Evolutionary conservation across 2,113 vertebrate species (phyloP).

Genomic region (Machaerirhynchus nigripectus): DNA sequence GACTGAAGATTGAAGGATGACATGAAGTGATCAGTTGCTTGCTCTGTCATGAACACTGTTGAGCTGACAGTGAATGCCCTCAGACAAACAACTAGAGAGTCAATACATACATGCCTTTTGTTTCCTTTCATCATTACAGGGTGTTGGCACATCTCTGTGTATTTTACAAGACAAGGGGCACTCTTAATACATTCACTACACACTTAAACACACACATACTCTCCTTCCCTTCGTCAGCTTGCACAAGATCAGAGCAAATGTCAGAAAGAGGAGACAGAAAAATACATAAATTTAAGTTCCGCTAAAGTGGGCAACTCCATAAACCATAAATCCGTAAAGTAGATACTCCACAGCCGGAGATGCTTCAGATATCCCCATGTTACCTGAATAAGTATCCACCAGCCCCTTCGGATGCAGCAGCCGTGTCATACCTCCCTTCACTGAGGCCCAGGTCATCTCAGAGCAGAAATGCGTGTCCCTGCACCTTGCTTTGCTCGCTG

Average conservation of each 20-base stretch:
- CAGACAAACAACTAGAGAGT: not conserved
- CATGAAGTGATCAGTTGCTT: not conserved
- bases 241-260: not conserved
- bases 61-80: not conserved
- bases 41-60: not conserved
- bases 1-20: not conserved
- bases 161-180: not conserved
- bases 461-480: not conserved
- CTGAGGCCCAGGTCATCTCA: not conserved
- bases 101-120: not conserved
- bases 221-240: not conserved
- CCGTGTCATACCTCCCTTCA: fast-evolving
- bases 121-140: not conserved
- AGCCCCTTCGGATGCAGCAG: not conserved
- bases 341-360: not conserved
- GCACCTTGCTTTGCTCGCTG: not conserved
- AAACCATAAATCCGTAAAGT: not conserved
- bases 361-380: not conserved
- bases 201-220: not conserved
- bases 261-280: not conserved
- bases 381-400: not conserved
- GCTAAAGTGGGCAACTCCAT: not conserved
- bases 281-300: not conserved
- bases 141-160: not conserved
- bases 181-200: not conserved